Evolutionary conservation across 2,888 invertebrate species (phyloP), one percentile per base, ranked within the genome.

Genomic region (Drosophila mercatorum): DNA sequence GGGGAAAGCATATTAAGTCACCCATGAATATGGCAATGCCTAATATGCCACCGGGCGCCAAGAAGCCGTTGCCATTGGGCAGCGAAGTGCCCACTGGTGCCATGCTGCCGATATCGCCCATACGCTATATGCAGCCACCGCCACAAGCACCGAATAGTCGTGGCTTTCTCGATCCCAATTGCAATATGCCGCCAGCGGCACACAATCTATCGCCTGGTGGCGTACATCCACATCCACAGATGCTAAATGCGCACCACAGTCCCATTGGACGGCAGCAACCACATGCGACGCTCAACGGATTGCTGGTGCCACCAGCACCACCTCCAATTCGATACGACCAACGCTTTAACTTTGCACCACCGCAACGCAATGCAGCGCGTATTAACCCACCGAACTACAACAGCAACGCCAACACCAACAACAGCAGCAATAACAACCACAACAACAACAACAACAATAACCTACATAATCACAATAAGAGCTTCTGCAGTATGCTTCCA

Each of bases 1-100:
- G 95, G 17, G 83, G 81, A 6, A 95, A 95, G 91, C 93, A 94
- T 74, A 87, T 90, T 17, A 92, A 92, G 69, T 80, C 90, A 46
- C 81, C 90, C 38, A 68, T 78, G 81, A 65, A 81, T 11, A 80
- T 77, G 80, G 53, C 46, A 3, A 47, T 80, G 60, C 64, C 70
- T 7, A 73, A 31, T 31, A 62, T 72, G 5, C 64, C 72, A 10
- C n/a, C n/a, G 26, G 52, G 69, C 61, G 84, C 80, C 41, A 90
- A 87, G 56, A 90, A 90, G 63, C 78, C 84, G 17, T 44, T 80
- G 52, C 61, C 73, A 0, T 17, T 90, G 60, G 55, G 38, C 34
- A 60, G 52, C 8, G 80, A 81, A 28, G 51, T 62, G 52, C 52
- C 64, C 1, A 17, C 67, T 2, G 41, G 59, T 1, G 51, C 74